Conservation (phyloP, 1,140 invertebrate genomes). For the Maconellicoccus hirsutus region DNA sequence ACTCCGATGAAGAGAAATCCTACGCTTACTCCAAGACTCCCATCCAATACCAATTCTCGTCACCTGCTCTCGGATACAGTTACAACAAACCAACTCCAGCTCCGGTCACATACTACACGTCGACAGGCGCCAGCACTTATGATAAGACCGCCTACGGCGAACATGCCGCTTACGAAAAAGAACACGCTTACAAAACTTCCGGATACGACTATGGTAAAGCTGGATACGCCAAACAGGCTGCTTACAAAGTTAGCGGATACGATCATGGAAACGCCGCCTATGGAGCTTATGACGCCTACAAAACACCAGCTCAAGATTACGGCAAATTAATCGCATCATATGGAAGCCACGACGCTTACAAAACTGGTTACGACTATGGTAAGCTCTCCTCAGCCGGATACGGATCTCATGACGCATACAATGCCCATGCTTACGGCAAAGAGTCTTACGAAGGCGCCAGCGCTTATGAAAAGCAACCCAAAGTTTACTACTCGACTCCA, state of each 20-base stretch:
- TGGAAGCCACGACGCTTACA: neutral
- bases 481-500: neutral
- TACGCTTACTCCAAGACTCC: neutral
- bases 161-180: constrained; percentile 10
- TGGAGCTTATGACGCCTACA: neutral
- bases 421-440: neutral
- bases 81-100: neutral
- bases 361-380: neutral
- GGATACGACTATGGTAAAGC: neutral
- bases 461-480: neutral
- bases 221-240: neutral
- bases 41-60: constrained; percentile 1
- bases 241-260: neutral
- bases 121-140: neutral
- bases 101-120: neutral
- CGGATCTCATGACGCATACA: neutral
- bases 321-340: neutral
- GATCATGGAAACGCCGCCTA: neutral
- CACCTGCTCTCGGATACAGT: neutral
- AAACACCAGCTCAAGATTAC: neutral
- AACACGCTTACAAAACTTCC: neutral
- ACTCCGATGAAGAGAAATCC: constrained; percentile 13
- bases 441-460: neutral
- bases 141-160: neutral
- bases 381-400: neutral